Conservation (phyloP, 2,888 invertebrate species). For the Petrolisthes manimaculis region DNA sequence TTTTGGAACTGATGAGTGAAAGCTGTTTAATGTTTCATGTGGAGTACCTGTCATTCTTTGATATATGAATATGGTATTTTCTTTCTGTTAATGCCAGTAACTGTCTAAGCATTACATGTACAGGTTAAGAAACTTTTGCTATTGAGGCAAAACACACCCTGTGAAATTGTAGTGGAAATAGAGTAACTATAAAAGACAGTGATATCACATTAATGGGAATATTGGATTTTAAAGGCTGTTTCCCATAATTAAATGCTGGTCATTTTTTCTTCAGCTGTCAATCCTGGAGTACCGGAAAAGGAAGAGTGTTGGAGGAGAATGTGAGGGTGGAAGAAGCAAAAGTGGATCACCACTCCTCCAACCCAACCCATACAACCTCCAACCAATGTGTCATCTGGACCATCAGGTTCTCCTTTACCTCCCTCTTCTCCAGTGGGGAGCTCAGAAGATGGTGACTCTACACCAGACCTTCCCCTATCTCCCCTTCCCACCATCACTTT, state of each 20-base stretch:
- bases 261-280: conserved; percentile 49
- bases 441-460: conserved; percentile 32
- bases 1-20: too few relatives aligned
- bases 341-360: conserved; percentile 26
- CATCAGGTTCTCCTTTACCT: conserved; percentile 21
- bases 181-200: too few relatives aligned
- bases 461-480: conserved; percentile 53
- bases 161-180: too few relatives aligned
- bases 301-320: conserved; percentile 59
- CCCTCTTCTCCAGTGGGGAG: conserved; percentile 27
- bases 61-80: too few relatives aligned
- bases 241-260: background rate
- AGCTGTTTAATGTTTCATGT: too few relatives aligned
- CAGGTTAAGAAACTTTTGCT: too few relatives aligned
- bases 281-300: conserved; percentile 65
- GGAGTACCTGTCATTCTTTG: too few relatives aligned
- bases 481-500: conserved; percentile 44
- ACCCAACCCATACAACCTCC: background rate
- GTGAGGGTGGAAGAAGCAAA: conserved; percentile 39
- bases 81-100: too few relatives aligned
- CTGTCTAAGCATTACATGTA: too few relatives aligned
- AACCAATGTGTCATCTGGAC: too few relatives aligned
- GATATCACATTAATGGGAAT: too few relatives aligned
- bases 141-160: too few relatives aligned
- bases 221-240: background rate